phyloP scores from a whole-genome alignment of 2,888 invertebrate genomes.

The Unio pictorum region DNA sequence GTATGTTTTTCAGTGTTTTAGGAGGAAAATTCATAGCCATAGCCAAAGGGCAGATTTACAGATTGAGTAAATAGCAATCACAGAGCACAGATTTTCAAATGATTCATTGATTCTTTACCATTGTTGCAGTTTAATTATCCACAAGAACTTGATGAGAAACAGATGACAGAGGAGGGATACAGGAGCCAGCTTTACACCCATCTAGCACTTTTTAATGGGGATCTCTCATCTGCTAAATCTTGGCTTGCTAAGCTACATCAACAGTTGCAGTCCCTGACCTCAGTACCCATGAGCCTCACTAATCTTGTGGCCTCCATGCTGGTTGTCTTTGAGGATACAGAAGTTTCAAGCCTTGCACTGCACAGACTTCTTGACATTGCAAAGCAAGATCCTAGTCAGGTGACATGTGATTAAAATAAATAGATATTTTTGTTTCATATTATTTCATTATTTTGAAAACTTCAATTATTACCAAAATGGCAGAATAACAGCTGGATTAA shows the following conservation, averaged over 20 bases:
- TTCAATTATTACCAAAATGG: too few relatives aligned
- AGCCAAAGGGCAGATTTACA: too few relatives aligned
- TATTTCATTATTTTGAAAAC: too few relatives aligned
- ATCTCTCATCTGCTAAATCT: conserved; percentile 1
- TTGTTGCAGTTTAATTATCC: neutral
- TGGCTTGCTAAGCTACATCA: conserved; percentile 24
- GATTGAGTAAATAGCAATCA: too few relatives aligned
- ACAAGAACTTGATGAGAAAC: neutral
- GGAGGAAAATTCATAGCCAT: neutral
- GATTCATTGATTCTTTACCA: neutral
- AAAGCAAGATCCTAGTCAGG: conserved; percentile 44
- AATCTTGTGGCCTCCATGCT: conserved; percentile 43
- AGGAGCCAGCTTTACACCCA: conserved; percentile 9
- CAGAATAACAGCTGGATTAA: too few relatives aligned
- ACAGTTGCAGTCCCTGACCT: conserved; percentile 16
- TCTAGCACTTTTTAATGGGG: conserved; percentile 22
- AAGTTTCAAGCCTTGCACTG: conserved; percentile 27
- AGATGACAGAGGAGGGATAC: conserved; percentile 7
- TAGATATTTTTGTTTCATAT: too few relatives aligned
- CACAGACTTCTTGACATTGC: conserved; percentile 41
- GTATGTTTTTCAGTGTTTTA: neutral
- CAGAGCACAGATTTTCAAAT: neutral
- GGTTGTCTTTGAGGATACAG: conserved; percentile 20
- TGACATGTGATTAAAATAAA: conserved; percentile 6
- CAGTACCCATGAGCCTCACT: conserved; percentile 30